Evolutionary conservation across 2,113 vertebrate genomes (phyloP).

Genomic region (Pitta sordida): DNA sequence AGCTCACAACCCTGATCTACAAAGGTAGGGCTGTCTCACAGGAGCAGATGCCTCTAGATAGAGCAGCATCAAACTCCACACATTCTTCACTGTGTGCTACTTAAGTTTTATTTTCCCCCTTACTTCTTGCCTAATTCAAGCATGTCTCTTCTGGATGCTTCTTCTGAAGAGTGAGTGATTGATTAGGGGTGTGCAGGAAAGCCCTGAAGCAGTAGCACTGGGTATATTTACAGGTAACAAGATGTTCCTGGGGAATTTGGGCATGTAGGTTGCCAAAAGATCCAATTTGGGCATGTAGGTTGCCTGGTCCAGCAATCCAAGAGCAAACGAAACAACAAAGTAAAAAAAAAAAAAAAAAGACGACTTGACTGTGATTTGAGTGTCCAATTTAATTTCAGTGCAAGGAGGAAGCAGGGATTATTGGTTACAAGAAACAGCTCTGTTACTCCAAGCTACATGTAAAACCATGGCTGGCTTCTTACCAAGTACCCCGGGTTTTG

Average conservation of each 20-base stretch:
- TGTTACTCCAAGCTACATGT: conserved; percentile 22
- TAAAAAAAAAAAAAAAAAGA: not conserved
- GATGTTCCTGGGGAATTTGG: not conserved
- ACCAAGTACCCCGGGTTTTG: not conserved
- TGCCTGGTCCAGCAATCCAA: not conserved
- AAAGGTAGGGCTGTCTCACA: not conserved
- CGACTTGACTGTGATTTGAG: not conserved
- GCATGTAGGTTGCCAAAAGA: not conserved
- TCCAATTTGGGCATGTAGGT: not conserved
- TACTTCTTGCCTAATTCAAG: not conserved
- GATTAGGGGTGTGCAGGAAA: not conserved
- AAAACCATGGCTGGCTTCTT: conserved; percentile 25
- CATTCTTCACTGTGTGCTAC: not conserved
- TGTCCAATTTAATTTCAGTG: conserved; percentile 56
- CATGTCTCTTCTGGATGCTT: not conserved
- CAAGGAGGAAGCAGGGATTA: conserved; percentile 44
- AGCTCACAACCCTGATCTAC: too few relatives aligned
- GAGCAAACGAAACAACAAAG: not conserved
- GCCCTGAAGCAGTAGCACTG: not conserved
- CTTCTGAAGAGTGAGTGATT: not conserved
- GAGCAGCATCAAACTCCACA: not conserved
- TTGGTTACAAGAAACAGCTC: conserved; percentile 33
- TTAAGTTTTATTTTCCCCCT: not conserved
- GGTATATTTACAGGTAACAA: not conserved
- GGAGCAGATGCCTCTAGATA: not conserved